Base-by-base conservation (phyloP, 2,797 vertebrate genomes). In the Synanceia verrucosa region DNA sequence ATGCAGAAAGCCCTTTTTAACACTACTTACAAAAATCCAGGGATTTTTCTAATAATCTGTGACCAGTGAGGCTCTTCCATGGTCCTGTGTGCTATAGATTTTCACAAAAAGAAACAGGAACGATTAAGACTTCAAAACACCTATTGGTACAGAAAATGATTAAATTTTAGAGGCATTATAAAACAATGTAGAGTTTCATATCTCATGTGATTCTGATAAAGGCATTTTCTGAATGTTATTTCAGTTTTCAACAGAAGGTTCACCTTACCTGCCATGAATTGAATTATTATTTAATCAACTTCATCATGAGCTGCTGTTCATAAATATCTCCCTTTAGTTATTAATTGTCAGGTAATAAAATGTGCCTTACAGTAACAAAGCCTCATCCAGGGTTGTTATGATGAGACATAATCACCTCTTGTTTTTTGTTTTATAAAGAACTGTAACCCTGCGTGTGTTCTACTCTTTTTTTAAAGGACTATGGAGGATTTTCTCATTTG, bases 1-100 rank as follows among this genome's bases (percentile, higher is more conserved):
- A 99, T 97, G 96, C 93, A 94, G 83, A 82, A 62, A 73, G 68
- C 71, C 69, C 64, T 70, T 73, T 63, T 68, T 64, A 14, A 50
- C 77, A 79, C 73, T 29, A n/a, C n/a, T n/a, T n/a, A 39, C 39
- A 79, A 48, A 53, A 77, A 64, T 34, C 55, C 77, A 85, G 82
- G 82, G 79, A 82, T 70, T 80, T 71, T 67, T 80, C 23, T 53
- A 62, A 63, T 61, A 65, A 59, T 82, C 63, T 76, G 80, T 81
- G 59, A 80, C 34, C 47, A 65, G 43, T 56, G 66, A 76, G 55
- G 28, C 44, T 48, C 59, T 56, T 74, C 75, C 28, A 43, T 31
- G 50, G n/a, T 74, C 14, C 24, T 56, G 36, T 64, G 24, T 58
- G n/a, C 7, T n/a, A n/a, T 18, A 48, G 3, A 29, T 48, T 47